Conservation (phyloP, 2,113 vertebrate genomes). For the Tonatia bakeri region DNA sequence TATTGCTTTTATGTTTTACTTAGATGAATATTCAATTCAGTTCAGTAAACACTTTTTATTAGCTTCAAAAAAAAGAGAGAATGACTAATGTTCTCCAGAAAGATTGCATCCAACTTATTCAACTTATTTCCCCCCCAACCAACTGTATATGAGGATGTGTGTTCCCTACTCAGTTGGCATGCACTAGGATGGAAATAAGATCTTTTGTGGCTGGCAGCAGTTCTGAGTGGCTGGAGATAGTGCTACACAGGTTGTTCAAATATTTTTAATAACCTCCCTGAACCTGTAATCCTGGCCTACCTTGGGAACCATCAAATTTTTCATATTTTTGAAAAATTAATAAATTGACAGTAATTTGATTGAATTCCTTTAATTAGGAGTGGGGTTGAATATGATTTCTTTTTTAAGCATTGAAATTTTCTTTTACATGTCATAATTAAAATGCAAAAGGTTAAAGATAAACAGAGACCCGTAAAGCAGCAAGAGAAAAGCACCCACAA, state of each 20-base stretch:
- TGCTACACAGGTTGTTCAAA: background rate
- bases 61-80: background rate
- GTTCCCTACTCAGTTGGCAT: background rate
- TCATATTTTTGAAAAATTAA: background rate
- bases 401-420: background rate
- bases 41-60: background rate
- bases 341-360: background rate
- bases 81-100: background rate
- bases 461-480: background rate
- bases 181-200: background rate
- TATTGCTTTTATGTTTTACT: background rate
- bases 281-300: background rate
- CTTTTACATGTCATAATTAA: background rate
- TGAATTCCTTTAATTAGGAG: background rate
- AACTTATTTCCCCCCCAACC: background rate
- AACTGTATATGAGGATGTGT: background rate
- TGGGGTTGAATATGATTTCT: background rate
- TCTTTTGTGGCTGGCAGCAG: background rate
- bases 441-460: background rate
- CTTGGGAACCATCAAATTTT: background rate
- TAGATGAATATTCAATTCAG: background rate
- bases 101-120: background rate
- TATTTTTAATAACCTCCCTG: background rate
- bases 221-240: background rate
- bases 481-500: background rate